phyloP scores from a whole-genome alignment of 2,888 invertebrate genomes.

The Syrista parreyssii region DNA sequence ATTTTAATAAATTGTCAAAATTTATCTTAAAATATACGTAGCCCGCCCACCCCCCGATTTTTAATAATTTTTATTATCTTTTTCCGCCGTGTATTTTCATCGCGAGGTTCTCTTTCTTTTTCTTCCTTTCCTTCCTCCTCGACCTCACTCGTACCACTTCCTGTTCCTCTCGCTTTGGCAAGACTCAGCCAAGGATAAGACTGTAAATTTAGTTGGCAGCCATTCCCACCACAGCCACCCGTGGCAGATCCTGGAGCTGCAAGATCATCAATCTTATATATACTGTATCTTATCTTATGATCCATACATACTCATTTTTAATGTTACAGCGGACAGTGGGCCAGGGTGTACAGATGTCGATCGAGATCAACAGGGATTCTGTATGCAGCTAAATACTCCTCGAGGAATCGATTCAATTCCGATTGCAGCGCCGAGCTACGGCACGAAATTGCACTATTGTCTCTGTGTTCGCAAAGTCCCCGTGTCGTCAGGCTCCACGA shows the following conservation, averaged over 20 bases:
- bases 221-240: background rate
- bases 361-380: conserved; percentile 87
- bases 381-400: conserved; percentile 96
- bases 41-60: conserved; percentile 7
- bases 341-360: conserved; percentile 90
- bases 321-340: conserved; percentile 92
- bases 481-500: conserved; percentile 92
- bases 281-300: background rate
- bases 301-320: background rate
- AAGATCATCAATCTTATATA: background rate
- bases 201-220: background rate
- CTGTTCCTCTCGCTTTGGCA: background rate
- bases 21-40: background rate
- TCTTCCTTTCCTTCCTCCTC: background rate
- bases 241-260: background rate
- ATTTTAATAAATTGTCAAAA: background rate
- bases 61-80: background rate
- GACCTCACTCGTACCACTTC: background rate
- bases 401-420: conserved; percentile 87
- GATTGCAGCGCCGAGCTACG: conserved; percentile 90
- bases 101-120: conserved; percentile 2
- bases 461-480: conserved; percentile 84
- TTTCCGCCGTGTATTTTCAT: background rate
- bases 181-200: background rate
- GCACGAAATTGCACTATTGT: conserved; percentile 93